Conservation (phyloP, 2,797 vertebrate genomes). For the Halcyon badia region DNA sequence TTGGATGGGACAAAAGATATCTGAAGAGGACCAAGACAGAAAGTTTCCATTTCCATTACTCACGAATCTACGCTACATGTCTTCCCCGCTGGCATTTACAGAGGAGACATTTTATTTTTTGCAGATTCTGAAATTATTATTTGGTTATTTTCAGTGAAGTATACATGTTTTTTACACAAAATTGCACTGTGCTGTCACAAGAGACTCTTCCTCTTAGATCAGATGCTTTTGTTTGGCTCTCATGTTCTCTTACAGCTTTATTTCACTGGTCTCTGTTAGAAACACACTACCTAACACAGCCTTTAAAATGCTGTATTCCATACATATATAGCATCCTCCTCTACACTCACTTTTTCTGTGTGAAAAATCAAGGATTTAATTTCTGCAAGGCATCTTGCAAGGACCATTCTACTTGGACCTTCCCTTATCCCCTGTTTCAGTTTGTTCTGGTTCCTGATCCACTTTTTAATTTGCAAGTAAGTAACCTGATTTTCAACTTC, state of each 20-base stretch:
- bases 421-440: not conserved
- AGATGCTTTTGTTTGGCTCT: slow-evolving; percentile 17
- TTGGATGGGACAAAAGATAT: not conserved
- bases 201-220: not conserved
- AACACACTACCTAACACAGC: slow-evolving; percentile 4
- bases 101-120: not conserved
- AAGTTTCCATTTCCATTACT: not conserved
- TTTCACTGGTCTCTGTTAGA: not conserved
- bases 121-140: not conserved
- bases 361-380: not conserved
- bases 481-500: not conserved
- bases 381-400: not conserved
- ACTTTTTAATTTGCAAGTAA: not conserved
- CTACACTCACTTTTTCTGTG: not conserved
- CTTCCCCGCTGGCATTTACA: not conserved
- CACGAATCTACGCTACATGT: not conserved
- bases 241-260: slow-evolving; percentile 14
- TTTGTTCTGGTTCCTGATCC: not conserved
- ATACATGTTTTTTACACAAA: not conserved
- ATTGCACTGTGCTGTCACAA: slow-evolving; percentile 6
- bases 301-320: slow-evolving; percentile 28
- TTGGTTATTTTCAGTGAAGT: not conserved
- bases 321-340: not conserved
- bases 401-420: not conserved
- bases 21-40: not conserved